Evolutionary conservation across 2,797 vertebrate species (phyloP).

Genomic region (Bradypodion ventrale): DNA sequence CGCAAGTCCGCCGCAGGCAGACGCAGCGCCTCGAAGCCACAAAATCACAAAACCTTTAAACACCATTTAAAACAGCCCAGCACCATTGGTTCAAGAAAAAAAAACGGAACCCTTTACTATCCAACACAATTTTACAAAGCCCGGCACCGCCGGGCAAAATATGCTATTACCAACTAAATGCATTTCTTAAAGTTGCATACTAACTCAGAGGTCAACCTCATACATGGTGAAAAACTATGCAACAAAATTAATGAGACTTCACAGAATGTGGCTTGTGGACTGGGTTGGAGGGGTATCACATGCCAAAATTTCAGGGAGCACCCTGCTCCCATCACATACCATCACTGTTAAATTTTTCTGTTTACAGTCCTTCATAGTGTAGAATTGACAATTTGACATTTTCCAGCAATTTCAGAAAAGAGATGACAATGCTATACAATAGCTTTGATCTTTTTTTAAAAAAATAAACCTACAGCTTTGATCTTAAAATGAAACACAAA

Average conservation of each 20-base stretch:
- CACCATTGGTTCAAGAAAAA: too few species aligned
- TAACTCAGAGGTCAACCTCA: neutral
- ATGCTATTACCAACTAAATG: neutral
- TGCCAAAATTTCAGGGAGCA: neutral
- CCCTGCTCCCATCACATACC: neutral
- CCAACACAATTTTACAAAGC: too few species aligned
- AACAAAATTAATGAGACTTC: too few species aligned
- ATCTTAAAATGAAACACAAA: neutral
- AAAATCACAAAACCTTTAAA: too few species aligned
- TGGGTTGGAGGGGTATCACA: neutral
- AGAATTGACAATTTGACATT: neutral
- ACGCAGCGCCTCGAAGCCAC: too few species aligned
- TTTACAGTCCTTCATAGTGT: neutral
- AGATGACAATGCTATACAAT: constrained; percentile 1
- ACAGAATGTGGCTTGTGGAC: too few species aligned
- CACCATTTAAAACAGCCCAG: too few species aligned
- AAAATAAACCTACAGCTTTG: neutral
- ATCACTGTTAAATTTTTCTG: neutral
- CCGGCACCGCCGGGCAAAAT: too few species aligned
- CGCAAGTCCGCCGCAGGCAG: too few species aligned
- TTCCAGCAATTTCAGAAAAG: neutral
- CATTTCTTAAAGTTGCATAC: neutral
- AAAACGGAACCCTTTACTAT: too few species aligned
- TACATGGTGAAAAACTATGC: too few species aligned
- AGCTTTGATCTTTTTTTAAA: neutral